These are phyloP conservation scores for Sebastes miniatus DNA, from an alignment of 2,797 vertebrate genomes.

Conservation along the genomic window DNA sequence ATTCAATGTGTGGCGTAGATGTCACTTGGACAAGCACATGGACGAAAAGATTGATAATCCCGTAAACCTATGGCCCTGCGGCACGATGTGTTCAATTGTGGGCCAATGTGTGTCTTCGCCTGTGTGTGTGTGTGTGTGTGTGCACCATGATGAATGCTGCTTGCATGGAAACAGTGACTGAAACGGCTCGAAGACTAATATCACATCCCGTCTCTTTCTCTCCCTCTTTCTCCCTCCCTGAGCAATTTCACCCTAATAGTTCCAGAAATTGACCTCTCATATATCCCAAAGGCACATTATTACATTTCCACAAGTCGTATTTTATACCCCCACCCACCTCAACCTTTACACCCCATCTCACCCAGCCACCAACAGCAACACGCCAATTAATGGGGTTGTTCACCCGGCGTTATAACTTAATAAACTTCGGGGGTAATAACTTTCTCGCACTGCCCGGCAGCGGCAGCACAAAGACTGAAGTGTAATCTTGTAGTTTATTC, in stretches of 20 bases:
- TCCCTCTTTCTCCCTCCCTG: conserved; percentile 45
- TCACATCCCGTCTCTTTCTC: conserved; percentile 35
- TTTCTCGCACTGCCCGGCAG: conserved; percentile 61
- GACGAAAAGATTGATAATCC: conserved; percentile 51
- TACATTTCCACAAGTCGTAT: conserved; percentile 71
- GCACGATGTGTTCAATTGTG: conserved; percentile 36
- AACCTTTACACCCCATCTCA: conserved; percentile 27
- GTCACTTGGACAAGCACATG: conserved; percentile 13
- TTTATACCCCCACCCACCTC: conserved; percentile 52
- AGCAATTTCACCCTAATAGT: conserved; percentile 76
- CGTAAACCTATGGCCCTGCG: conserved; percentile 46
- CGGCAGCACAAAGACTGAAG: conserved; percentile 67
- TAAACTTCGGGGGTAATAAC: conserved; percentile 79
- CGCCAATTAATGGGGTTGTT: conserved; percentile 76
- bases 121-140: conserved; percentile 4
- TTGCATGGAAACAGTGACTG: conserved; percentile 53
- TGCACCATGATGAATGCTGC: conserved; percentile 51
- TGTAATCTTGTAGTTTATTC: conserved; percentile 82
- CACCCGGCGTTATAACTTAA: conserved; percentile 77
- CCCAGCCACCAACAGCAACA: conserved; percentile 71
- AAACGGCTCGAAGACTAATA: conserved; percentile 57
- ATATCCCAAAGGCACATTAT: conserved; percentile 74
- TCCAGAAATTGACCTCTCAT: conserved; percentile 73
- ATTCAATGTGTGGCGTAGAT: background rate
- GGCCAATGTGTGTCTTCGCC: conserved; percentile 16